phyloP scores from a whole-genome alignment of 2,888 invertebrate genomes.

The Nebria brevicollis region DNA sequence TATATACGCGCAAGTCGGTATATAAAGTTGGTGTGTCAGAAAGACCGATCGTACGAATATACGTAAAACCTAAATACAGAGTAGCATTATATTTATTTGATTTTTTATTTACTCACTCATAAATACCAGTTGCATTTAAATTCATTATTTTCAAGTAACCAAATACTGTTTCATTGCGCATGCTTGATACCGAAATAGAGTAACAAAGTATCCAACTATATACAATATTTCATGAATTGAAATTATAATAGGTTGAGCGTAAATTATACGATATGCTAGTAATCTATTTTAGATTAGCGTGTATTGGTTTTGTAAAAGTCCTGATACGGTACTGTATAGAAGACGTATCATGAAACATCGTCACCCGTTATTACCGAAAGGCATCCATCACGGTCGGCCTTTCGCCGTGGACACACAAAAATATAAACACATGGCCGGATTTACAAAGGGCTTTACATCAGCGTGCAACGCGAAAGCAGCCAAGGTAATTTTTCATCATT shows the following conservation, averaged over 20 bases:
- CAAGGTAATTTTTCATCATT: slow-evolving; percentile 41
- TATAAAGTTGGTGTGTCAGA: background rate
- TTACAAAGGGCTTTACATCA: slow-evolving; percentile 27
- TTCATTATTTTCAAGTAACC: background rate
- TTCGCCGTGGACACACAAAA: slow-evolving; percentile 36
- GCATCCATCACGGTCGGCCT: slow-evolving; percentile 30
- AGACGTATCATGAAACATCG: slow-evolving; percentile 24
- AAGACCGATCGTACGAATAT: background rate
- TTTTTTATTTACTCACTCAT: background rate
- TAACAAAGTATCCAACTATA: too few species aligned
- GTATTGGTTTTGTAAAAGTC: background rate
- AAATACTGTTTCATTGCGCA: too few species aligned
- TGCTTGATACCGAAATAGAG: too few species aligned
- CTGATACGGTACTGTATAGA: background rate
- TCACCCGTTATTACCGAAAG: slow-evolving; percentile 23
- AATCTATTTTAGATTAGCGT: background rate
- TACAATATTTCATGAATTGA: too few species aligned
- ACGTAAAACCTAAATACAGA: background rate
- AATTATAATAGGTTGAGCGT: too few species aligned
- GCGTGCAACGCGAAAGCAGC: slow-evolving; percentile 15
- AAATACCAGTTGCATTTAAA: background rate
- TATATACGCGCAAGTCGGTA: background rate
- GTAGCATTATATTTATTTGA: background rate
- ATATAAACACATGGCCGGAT: slow-evolving; percentile 45
- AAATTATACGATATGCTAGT: background rate